These are phyloP conservation scores for Malacoraja senta DNA, from an alignment of 2,797 vertebrate genomes.

Conservation along the genomic window DNA sequence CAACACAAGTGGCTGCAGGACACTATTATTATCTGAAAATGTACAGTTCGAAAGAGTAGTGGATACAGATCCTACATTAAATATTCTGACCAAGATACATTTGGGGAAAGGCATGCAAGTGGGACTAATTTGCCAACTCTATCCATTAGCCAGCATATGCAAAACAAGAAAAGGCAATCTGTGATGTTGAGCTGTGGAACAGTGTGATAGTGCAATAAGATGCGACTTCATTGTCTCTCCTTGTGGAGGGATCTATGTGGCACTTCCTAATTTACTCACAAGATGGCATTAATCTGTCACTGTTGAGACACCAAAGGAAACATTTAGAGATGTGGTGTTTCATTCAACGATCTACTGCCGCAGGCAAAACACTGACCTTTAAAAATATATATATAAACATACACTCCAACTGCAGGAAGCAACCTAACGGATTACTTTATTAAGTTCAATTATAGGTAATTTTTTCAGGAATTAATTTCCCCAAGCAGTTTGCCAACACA, in stretches of 20 bases:
- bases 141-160: too few relatives aligned
- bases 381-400: background rate
- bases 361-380: background rate
- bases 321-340: background rate
- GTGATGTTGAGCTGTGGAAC: background rate
- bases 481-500: background rate
- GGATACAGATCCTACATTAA: too few relatives aligned
- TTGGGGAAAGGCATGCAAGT: too few relatives aligned
- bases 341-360: background rate
- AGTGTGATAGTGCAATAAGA: background rate
- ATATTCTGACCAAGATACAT: too few relatives aligned
- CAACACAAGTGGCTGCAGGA: background rate
- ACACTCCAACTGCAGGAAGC: background rate
- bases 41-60: too few relatives aligned
- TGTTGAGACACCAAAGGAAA: background rate
- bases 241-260: background rate
- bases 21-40: too few relatives aligned
- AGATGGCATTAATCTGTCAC: conserved; percentile 13
- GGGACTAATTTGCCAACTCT: too few relatives aligned
- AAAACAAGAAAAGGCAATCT: background rate
- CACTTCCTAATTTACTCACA: conserved; percentile 33
- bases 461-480: conserved; percentile 10
- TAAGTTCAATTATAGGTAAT: background rate
- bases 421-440: background rate
- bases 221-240: background rate